Conservation (phyloP, 2,797 vertebrate species). For the Phataginus tetradactyla region DNA sequence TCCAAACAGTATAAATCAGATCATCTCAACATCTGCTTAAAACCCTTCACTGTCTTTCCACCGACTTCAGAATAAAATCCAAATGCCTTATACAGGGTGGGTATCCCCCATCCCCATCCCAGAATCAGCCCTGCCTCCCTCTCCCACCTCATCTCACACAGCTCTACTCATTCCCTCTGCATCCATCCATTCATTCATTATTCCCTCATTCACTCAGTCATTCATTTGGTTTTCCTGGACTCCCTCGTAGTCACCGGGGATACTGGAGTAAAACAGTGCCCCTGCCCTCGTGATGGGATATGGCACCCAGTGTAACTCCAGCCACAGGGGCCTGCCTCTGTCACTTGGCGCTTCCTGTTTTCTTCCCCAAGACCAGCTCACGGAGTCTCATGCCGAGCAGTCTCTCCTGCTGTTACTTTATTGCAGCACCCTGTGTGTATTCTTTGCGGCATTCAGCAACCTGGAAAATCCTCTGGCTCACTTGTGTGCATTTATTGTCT, state of each 20-base stretch:
- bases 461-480: background rate
- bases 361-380: background rate
- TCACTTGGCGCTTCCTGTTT: background rate
- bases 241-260: background rate
- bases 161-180: background rate
- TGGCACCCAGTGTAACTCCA: background rate
- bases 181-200: background rate
- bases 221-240: background rate
- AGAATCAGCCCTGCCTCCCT: background rate
- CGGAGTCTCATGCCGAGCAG: background rate
- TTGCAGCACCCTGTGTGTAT: accelerated
- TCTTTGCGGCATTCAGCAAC: background rate
- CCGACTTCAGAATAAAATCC: background rate
- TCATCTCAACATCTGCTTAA: background rate
- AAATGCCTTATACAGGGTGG: background rate
- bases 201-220: background rate
- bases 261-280: background rate
- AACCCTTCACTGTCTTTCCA: background rate
- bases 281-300: background rate
- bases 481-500: background rate
- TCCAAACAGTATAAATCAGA: background rate
- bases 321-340: background rate
- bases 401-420: background rate
- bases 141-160: background rate
- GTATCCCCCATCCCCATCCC: background rate